Evolutionary conservation across 2,888 invertebrate species (phyloP).

Genomic region (Drosophila trichaetosa): DNA sequence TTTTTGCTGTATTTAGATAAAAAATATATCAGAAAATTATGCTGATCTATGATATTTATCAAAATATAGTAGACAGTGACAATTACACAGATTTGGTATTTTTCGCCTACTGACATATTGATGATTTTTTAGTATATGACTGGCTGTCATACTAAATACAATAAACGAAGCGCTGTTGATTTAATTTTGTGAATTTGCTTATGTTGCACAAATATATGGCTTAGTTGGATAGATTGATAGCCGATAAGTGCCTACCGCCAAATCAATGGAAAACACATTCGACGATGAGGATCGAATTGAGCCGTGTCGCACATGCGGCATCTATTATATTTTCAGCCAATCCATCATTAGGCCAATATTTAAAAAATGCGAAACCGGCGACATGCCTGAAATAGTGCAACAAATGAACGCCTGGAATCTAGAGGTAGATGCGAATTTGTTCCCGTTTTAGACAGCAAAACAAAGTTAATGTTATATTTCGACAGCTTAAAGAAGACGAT

Average conservation of each 20-base stretch:
- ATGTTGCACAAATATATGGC: conserved; percentile 8
- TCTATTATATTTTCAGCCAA: conserved; percentile 57
- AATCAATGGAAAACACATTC: conserved; percentile 57
- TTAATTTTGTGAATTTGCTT: conserved; percentile 13
- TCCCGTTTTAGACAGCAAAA: neutral
- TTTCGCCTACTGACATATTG: neutral
- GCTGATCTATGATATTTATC: neutral
- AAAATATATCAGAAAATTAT: neutral
- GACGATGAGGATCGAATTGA: conserved; percentile 65
- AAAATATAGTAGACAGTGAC: neutral
- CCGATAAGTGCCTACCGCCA: neutral
- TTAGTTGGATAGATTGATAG: conserved; percentile 15
- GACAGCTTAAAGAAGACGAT: conserved; percentile 70
- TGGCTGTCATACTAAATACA: conserved; percentile 19
- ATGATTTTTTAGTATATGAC: conserved; percentile 16
- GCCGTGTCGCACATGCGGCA: conserved; percentile 79
- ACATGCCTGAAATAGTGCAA: conserved; percentile 71
- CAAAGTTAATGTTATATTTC: neutral
- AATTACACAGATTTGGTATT: conserved; percentile 8
- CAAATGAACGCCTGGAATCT: conserved; percentile 75
- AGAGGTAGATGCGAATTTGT: conserved; percentile 44
- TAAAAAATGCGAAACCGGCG: conserved; percentile 41
- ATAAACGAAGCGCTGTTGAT: conserved; percentile 25
- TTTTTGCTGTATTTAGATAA: neutral
- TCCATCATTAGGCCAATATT: conserved; percentile 56